Percentiles rank a stretch among this genome's conserved stretches.
Evolutionary conservation across 2,797 vertebrate species (phyloP).

Genomic region (Liparis tanakae): DNA sequence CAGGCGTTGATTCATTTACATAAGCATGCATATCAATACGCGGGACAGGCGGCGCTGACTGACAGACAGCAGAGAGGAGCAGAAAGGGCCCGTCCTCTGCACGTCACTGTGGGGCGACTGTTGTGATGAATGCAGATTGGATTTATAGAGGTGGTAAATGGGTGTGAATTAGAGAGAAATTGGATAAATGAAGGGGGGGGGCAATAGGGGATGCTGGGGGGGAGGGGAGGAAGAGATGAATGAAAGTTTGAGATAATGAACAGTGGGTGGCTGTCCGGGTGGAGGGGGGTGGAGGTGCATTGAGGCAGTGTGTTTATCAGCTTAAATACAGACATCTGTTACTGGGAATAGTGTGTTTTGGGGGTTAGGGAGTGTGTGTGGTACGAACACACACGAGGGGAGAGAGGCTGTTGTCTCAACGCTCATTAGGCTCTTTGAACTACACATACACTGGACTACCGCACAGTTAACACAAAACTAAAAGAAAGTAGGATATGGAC

Average conservation of each 20-base stretch:
- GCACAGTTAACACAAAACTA: constrained; percentile 17
- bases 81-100: constrained; percentile 41
- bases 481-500: constrained; percentile 51
- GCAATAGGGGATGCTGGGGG: constrained; percentile 43
- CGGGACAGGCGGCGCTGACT: constrained; percentile 30
- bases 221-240: constrained; percentile 72
- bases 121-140: constrained; percentile 74
- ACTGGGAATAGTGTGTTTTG: constrained; percentile 65
- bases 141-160: constrained; percentile 73
- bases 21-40: constrained; percentile 62
- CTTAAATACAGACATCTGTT: constrained; percentile 87
- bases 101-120: constrained; percentile 64
- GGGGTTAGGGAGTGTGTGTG: constrained; percentile 36
- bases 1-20: constrained; percentile 68
- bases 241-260: constrained; percentile 87
- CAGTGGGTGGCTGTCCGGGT: constrained; percentile 65
- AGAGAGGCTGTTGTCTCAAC: constrained; percentile 55
- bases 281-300: constrained; percentile 63
- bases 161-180: constrained; percentile 79
- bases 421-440: constrained; percentile 64
- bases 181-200: constrained; percentile 71
- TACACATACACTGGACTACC: constrained; percentile 27
- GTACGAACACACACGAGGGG: constrained; percentile 37
- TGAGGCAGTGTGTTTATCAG: constrained; percentile 81
- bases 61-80: constrained; percentile 33